Base-by-base conservation (phyloP, 2,113 vertebrate genomes). In the Ammodytes marinus region DNA sequence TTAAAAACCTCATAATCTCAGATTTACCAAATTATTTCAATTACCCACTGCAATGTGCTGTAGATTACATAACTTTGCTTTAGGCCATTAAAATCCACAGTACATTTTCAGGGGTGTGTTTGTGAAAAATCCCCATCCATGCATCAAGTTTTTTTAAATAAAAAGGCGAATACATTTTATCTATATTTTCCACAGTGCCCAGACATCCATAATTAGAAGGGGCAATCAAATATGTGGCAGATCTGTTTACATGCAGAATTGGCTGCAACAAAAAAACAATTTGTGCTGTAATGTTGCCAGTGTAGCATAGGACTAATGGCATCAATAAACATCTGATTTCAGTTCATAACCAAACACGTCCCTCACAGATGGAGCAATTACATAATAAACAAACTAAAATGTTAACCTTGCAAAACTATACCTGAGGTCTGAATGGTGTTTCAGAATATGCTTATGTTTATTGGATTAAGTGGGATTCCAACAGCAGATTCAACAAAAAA, bases 1-100 rank as follows among this genome's bases (percentile, higher is more conserved):
- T 88, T 84, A 82, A 91, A 89, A 70, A 74, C 84, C 74, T 63
- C 52, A 35, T 86, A 88, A 91, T 90, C 87, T 77, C 42, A 59
- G 49, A 75, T 52, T 60, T 77, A 79, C 69, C 53, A 82, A 91
- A 88, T 88, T 66, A 89, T 83, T 90, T 85, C 73, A 84, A 61
- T 40, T 59, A 5, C 58, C 35, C 10, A 10, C 67, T 77, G 59
- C 43, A 55, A 45, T 52, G 71, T 64, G 40, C 42, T 42, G 12
- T n/a, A 58, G 19, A 57, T 85, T 75, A 79, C 59, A 74, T 78
- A 66, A 77, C 19, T 45, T 49, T 9, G 40, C 13, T 64, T 72
- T 6, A 73, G 43, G 60, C 45, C 49, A 53, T 54, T 59, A 8
- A 75, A 52, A 59, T 60, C 50, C 27, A 58, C 47, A 4, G n/a